These are phyloP conservation scores for Thaumatotibia leucotreta DNA, from an alignment of 1,140 invertebrate genomes.

Conservation along the genomic window DNA sequence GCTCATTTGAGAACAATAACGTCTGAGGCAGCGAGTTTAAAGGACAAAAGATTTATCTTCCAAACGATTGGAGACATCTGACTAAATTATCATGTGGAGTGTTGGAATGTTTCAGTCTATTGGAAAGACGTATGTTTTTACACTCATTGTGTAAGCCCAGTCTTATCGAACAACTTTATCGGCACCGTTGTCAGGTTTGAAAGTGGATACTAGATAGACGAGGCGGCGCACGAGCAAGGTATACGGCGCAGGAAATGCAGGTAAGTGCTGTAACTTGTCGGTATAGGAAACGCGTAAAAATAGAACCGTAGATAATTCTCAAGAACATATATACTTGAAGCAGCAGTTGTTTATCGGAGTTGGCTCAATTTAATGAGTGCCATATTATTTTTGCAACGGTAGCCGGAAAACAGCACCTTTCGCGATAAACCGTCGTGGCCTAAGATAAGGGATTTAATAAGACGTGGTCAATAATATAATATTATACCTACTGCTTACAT, in stretches of 20 bases:
- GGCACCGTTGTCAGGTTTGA: slow-evolving; percentile 15
- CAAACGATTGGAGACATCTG: slow-evolving; percentile 18
- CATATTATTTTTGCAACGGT: neutral
- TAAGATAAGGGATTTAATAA: neutral
- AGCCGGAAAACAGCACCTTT: slow-evolving; percentile 9
- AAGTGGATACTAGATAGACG: slow-evolving; percentile 20
- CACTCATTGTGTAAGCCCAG: neutral
- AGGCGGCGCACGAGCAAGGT: slow-evolving; percentile 13
- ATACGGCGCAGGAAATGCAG: slow-evolving; percentile 36
- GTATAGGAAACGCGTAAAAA: slow-evolving; percentile 28
- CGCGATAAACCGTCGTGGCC: neutral
- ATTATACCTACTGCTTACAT: neutral
- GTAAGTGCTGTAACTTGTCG: slow-evolving; percentile 34
- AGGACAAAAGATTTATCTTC: slow-evolving; percentile 17
- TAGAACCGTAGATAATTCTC: slow-evolving; percentile 30
- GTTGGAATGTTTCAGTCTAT: neutral
- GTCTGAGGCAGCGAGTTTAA: slow-evolving; percentile 16
- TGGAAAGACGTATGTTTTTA: neutral
- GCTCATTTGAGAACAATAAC: slow-evolving; percentile 21
- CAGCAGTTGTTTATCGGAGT: neutral
- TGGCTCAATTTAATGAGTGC: neutral
- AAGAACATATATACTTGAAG: slow-evolving; percentile 12
- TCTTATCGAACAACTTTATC: slow-evolving; percentile 23
- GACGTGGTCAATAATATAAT: slow-evolving; percentile 11
- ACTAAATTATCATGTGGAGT: neutral